Percentiles rank a stretch among this genome's conserved stretches.
phyloP scores from a whole-genome alignment of 2,888 invertebrate species.

The Serripes groenlandicus region DNA sequence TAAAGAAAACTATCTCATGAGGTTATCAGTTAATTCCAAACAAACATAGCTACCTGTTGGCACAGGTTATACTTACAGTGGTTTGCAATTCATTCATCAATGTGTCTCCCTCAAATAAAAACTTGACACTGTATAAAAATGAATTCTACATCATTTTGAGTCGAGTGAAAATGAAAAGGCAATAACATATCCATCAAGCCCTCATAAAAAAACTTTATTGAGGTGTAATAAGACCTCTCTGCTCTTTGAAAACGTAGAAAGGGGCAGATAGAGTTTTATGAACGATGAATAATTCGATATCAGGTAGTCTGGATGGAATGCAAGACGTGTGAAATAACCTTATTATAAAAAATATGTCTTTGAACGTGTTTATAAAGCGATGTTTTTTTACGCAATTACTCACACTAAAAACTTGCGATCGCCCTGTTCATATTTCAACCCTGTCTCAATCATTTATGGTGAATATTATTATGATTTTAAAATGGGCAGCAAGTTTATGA shows the following conservation, averaged over 20 bases:
- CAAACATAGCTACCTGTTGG: too few relatives aligned
- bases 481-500: too few relatives aligned
- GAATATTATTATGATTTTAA: too few relatives aligned
- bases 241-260: slow-evolving; percentile 14
- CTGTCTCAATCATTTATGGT: too few relatives aligned
- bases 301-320: slow-evolving; percentile 3
- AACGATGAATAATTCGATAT: not conserved
- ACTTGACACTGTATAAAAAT: slow-evolving; percentile 13
- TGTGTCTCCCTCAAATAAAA: too few relatives aligned
- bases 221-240: slow-evolving; percentile 8
- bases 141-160: slow-evolving; percentile 10
- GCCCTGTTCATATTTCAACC: too few relatives aligned
- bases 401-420: not conserved
- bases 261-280: slow-evolving; percentile 15
- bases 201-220: slow-evolving; percentile 31
- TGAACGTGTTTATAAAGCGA: slow-evolving; percentile 3
- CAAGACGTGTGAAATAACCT: slow-evolving; percentile 22
- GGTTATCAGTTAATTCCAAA: too few relatives aligned
- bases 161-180: slow-evolving; percentile 34
- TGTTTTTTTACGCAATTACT: slow-evolving; percentile 18
- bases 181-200: slow-evolving; percentile 23
- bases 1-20: too few relatives aligned
- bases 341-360: slow-evolving; percentile 18
- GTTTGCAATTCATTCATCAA: too few relatives aligned
- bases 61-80: too few relatives aligned